Base-by-base conservation (phyloP, 2,888 invertebrate species). In the Oeneis ivallda region DNA sequence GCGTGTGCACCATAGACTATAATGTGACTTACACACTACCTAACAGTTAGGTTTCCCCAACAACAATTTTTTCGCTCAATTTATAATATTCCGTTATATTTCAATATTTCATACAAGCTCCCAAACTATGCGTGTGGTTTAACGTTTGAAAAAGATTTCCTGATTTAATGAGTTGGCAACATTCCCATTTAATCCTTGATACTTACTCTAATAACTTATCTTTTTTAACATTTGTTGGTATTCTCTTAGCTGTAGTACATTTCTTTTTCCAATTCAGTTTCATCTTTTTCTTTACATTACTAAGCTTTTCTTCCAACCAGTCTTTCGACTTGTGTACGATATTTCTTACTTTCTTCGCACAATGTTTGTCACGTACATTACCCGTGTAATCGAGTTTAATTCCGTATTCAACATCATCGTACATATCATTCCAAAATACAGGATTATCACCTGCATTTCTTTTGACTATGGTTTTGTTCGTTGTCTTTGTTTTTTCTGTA, bases 391-490 rank as follows among this genome's bases (percentile, higher is more conserved):
- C 85, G 1, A 73, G 37, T 64, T 80, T 78, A 0, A 87, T 71
- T 0, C 88, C 91, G 56, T 90, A 88, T 50, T 90, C 90, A 2
- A 89, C 86, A 17, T 72, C 71, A 37, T 91, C 89, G 41, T 90
- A 90, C 0, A 90, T 74, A 60, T 89, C 86, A 34, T 86, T 85
- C 90, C 90, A 90, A 64, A 84, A 85, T 62, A 87, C 80, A 0
- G 84, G 65, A 70, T 84, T 83, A 0, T 79, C 77, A 0, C 75
- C 77, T 0, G 73, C 11, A 64, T 80, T 80, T 49, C 91, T 76
- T 76, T 91, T 91, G 0, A 83, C 82, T 37, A 84, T 59, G 0
- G 77, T 76, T 68, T 64, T 68, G 34, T 53, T 62, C n/a, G 19
- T 77, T 80, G 9, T 74, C 73, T 19, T 67, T 71, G 15, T 17